Base-by-base conservation (phyloP, 2,113 vertebrate genomes). In the Arvicanthis niloticus region DNA sequence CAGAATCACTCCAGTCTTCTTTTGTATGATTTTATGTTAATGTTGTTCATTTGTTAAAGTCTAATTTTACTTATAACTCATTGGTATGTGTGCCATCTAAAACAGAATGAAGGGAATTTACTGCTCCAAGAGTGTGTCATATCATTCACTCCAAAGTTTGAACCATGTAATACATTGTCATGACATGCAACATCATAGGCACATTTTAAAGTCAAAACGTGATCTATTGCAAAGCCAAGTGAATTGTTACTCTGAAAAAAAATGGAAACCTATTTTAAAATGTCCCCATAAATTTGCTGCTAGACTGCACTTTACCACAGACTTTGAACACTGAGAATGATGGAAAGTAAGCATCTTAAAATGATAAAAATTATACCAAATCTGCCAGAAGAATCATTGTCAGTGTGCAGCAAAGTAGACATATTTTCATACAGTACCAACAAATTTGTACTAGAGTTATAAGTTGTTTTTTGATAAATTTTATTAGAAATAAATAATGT, bases 231-330 rank as follows among this genome's bases (percentile, higher is more conserved):
- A 87, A 97, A 96, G 24, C 17, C 75, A 94, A 95, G n/a, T 86
- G 80, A 92, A 96, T 75, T 93, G 53, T 94, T 97, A 88, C 88
- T 91, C 82, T 67, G 80, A 85, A 67, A 67, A 97, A 97, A 92
- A 89, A 24, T n/a, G 76, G 93, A 97, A 91, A 95, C 84, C 19
- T 88, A 60, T 86, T 84, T 94, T 42, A 72, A 93, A 88, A 40
- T 75, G 15, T 93, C 24, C 16, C 16, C 90, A 91, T 92, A 94
- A 96, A 93, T 97, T 62, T 85, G 48, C 68, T 88, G 5, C 62
- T 12, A 92, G 34, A 91, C 89, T 96, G 19, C 16, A 82, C 40
- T 95, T 95, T 95, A 78, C 26, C 94, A 48, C 51, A 73, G 26
- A 29, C 26, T 62, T 91, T 85, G 88, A 95, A 78, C 53, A 90